These are phyloP conservation scores for Silurus aristotelis DNA, from an alignment of 2,797 vertebrate genomes.

Conservation along the genomic window DNA sequence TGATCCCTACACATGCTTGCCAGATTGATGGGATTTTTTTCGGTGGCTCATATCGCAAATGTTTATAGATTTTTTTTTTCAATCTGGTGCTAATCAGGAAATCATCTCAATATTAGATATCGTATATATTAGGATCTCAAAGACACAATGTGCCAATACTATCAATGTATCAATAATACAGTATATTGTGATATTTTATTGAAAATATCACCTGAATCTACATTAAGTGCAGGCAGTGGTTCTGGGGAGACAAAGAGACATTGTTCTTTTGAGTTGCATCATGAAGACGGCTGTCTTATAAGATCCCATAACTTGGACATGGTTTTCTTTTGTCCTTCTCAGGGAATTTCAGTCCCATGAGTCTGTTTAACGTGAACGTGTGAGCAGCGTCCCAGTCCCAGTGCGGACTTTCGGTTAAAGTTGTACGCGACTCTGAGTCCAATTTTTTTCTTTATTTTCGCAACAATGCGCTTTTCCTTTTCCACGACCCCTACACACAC, in stretches of 20 bases:
- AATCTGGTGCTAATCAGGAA: slow-evolving; percentile 16
- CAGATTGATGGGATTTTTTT: neutral
- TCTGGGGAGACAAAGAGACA: too few species aligned
- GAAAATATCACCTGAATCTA: neutral
- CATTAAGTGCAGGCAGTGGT: too few species aligned
- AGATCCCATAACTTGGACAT: neutral
- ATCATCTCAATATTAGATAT: neutral
- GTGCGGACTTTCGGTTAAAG: neutral
- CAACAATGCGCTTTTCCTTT: neutral
- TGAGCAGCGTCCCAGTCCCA: neutral
- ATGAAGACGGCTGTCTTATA: neutral
- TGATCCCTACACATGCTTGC: neutral
- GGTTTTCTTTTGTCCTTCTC: slow-evolving; percentile 4
- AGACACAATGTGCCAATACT: slow-evolving; percentile 24
- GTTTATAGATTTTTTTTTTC: neutral
- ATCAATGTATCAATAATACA: neutral
- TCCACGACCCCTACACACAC: neutral
- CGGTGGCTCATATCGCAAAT: neutral
- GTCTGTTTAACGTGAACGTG: neutral
- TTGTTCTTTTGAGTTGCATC: neutral
- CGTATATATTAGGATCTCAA: neutral
- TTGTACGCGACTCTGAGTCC: neutral
- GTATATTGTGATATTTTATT: neutral
- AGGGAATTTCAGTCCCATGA: slow-evolving; percentile 6
- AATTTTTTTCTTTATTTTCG: neutral